Base-by-base conservation (phyloP, 2,113 vertebrate species). In the Pomatorhinus ruficollis region DNA sequence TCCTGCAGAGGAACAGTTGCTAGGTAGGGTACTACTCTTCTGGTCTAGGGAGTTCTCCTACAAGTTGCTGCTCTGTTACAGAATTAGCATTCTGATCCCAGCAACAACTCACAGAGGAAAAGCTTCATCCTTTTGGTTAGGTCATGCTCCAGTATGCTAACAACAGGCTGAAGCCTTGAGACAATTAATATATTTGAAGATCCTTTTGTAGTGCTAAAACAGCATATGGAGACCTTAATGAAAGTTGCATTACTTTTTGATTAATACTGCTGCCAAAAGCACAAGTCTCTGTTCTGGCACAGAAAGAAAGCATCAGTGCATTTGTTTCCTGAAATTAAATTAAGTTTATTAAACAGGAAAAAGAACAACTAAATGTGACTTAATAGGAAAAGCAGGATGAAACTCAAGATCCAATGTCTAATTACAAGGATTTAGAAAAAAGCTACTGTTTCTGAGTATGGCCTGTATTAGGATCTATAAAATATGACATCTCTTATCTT, bases 251-350 rank as follows among this genome's bases (percentile, higher is more conserved):
- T 90, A 83, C 30, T 74, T 93, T 90, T 83, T 81, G 35, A 89
- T 93, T 70, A 83, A 74, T 81, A 70, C 52, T 81, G 27, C 56
- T 93, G 75, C 64, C 87, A 87, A 87, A 83, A 61, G 76, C 42
- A 40, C 19, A 63, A 69, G 35, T 40, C 70, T 87, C 49, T 87
- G 22, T 53, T 87, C 59, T 90, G 76, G 72, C 52, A 80, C 8
- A 72, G 35, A 68, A 86, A 82, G 45, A 63, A 31, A 77, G n/a
- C 44, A 72, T 52, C 30, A 35, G 45, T 75, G 56, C 8, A 89
- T 74, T 66, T 86, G 37, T 56, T 57, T 93, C 24, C 53, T 90
- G 65, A 93, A 89, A 89, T 84, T 87, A 92, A 87, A 92, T 83
- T 82, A 82, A 87, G 42, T 87, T 79, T 86, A 50, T 86, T 66